Conservation (phyloP, 2,113 vertebrate species). For the Xiphophorus hellerii region DNA sequence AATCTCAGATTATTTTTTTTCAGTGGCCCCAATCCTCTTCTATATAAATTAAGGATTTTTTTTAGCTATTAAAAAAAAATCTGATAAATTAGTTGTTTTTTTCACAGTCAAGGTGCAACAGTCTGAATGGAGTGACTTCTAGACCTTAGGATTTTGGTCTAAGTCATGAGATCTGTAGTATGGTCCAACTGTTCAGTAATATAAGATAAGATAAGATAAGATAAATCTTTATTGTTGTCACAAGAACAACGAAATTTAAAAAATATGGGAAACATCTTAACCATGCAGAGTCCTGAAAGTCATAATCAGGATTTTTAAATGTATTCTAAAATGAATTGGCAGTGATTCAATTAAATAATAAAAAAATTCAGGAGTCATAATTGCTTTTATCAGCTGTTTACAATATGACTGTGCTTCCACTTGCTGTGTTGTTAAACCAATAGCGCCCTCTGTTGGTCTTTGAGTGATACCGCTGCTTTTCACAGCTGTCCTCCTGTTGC, state of each 20-base stretch:
- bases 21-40: too few relatives aligned
- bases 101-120: too few relatives aligned
- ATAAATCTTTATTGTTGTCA: too few relatives aligned
- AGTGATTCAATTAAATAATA: background rate
- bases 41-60: too few relatives aligned
- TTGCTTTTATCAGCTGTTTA: background rate
- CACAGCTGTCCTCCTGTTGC: background rate
- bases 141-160: too few relatives aligned
- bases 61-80: too few relatives aligned
- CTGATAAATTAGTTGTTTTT: too few relatives aligned
- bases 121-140: too few relatives aligned
- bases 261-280: background rate
- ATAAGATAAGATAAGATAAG: too few relatives aligned
- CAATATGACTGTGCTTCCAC: slow-evolving; percentile 15
- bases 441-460: slow-evolving; percentile 55
- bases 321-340: background rate
- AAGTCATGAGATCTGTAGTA: too few relatives aligned
- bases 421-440: slow-evolving; percentile 7
- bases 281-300: background rate
- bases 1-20: too few relatives aligned
- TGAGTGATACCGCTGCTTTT: slow-evolving; percentile 13
- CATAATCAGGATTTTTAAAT: background rate
- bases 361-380: background rate
- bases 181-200: background rate
- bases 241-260: too few relatives aligned